Evolutionary conservation across 2,797 vertebrate species (phyloP).

Genomic region (Artibeus jamaicensis): DNA sequence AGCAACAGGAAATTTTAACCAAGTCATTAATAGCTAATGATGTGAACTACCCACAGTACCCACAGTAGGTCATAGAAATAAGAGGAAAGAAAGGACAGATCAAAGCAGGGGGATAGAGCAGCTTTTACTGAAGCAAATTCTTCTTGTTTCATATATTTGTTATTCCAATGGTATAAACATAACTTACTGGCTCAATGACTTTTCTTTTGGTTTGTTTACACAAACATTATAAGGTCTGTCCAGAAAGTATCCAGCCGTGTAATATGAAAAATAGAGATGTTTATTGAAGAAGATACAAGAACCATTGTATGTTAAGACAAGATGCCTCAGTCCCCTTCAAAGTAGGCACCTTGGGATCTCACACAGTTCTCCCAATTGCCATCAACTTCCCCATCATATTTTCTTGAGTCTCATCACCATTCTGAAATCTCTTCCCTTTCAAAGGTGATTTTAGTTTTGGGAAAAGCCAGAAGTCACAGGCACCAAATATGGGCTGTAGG

Average conservation of each 20-base stretch:
- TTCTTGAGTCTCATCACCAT: background rate
- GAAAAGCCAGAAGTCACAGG: background rate
- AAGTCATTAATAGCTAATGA: constrained; percentile 77
- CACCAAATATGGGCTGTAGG: background rate
- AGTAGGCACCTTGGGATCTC: background rate
- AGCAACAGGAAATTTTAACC: constrained; percentile 78
- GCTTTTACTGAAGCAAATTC: background rate
- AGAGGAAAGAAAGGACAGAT: background rate
- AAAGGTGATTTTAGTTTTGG: background rate
- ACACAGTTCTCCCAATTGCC: background rate
- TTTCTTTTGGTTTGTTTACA: background rate
- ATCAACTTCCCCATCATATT: background rate
- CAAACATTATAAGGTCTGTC: background rate
- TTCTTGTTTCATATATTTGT: background rate
- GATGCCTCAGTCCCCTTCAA: background rate
- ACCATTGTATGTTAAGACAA: background rate
- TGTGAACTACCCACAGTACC: constrained; percentile 32
- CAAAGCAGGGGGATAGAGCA: background rate
- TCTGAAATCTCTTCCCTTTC: background rate
- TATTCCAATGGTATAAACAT: background rate
- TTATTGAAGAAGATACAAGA: background rate
- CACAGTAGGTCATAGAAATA: background rate
- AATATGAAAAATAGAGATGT: background rate
- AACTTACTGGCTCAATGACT: background rate
- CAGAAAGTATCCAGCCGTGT: background rate